Evolutionary conservation across 2,888 invertebrate genomes (phyloP).

Genomic region (Tridacna crocea): DNA sequence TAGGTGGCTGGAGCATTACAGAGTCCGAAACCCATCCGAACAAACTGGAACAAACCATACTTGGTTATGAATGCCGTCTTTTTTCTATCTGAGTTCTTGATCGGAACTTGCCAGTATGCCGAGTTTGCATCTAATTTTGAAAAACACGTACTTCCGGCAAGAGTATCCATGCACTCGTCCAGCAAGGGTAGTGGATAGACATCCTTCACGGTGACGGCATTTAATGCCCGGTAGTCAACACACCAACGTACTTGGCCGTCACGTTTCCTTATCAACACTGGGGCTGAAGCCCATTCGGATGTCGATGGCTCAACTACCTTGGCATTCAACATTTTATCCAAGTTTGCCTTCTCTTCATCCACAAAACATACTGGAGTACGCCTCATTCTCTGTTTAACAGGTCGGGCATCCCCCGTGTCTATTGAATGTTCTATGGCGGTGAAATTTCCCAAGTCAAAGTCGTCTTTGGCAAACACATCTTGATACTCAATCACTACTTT

Average conservation of each 20-base stretch:
- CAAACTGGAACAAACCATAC: slow-evolving; percentile 62
- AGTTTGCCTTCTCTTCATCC: too few species aligned
- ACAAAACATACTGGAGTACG: too few species aligned
- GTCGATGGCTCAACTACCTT: slow-evolving; percentile 46
- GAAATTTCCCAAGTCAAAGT: too few species aligned
- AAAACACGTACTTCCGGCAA: slow-evolving; percentile 43
- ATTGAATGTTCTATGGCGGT: too few species aligned
- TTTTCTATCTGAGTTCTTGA: slow-evolving; percentile 31
- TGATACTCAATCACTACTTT: too few species aligned
- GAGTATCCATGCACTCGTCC: slow-evolving; percentile 44
- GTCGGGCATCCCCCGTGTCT: too few species aligned
- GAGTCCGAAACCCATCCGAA: too few species aligned
- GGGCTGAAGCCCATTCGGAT: slow-evolving; percentile 53
- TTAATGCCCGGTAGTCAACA: slow-evolving; percentile 41
- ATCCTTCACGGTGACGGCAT: slow-evolving; percentile 41
- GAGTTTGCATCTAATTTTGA: slow-evolving; percentile 50
- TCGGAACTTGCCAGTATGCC: too few species aligned
- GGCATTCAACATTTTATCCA: slow-evolving; percentile 35
- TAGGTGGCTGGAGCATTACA: slow-evolving; percentile 61
- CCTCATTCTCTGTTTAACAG: too few species aligned
- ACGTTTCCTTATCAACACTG: too few species aligned
- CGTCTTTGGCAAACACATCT: too few species aligned
- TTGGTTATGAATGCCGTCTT: slow-evolving; percentile 63
- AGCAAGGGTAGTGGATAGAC: slow-evolving; percentile 42
- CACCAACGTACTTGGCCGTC: too few species aligned